phyloP scores from a whole-genome alignment of 2,888 invertebrate species.

The Blastobasis lacticolella region DNA sequence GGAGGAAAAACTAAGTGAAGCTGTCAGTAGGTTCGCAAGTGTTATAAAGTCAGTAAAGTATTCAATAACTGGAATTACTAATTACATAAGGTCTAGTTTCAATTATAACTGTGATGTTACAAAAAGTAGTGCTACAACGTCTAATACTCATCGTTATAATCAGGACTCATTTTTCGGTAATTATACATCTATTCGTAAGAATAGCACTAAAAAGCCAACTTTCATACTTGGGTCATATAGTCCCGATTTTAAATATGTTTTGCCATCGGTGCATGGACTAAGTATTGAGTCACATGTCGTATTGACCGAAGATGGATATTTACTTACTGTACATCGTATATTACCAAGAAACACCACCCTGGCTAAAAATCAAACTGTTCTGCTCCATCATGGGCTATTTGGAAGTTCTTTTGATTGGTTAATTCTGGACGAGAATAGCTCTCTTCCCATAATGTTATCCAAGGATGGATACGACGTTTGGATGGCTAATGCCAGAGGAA shows the following conservation, averaged over 20 bases:
- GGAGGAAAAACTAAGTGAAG: too few relatives aligned
- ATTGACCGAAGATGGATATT: constrained; percentile 43
- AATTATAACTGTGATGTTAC: too few relatives aligned
- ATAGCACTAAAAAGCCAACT: too few relatives aligned
- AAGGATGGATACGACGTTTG: constrained; percentile 74
- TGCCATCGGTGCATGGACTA: constrained; percentile 28
- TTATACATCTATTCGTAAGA: too few relatives aligned
- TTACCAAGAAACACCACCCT: constrained; percentile 8
- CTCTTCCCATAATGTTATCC: constrained; percentile 63
- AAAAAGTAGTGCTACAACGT: too few relatives aligned
- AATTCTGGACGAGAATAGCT: constrained; percentile 41
- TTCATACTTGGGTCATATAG: too few relatives aligned
- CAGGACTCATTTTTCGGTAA: too few relatives aligned
- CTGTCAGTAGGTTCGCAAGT: too few relatives aligned
- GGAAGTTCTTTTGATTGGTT: constrained; percentile 61
- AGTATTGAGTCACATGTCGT: constrained; percentile 42
- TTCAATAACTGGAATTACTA: too few relatives aligned
- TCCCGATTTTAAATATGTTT: not conserved
- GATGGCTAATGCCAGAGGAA: constrained; percentile 70
- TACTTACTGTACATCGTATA: constrained; percentile 45
- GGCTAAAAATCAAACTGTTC: constrained; percentile 26
- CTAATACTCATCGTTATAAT: too few relatives aligned
- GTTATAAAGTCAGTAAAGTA: too few relatives aligned
- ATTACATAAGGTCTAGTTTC: too few relatives aligned
- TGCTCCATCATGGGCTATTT: constrained; percentile 51